These are phyloP conservation scores for Drosophila nasuta DNA, from an alignment of 1,140 invertebrate genomes.

Conservation along the genomic window DNA sequence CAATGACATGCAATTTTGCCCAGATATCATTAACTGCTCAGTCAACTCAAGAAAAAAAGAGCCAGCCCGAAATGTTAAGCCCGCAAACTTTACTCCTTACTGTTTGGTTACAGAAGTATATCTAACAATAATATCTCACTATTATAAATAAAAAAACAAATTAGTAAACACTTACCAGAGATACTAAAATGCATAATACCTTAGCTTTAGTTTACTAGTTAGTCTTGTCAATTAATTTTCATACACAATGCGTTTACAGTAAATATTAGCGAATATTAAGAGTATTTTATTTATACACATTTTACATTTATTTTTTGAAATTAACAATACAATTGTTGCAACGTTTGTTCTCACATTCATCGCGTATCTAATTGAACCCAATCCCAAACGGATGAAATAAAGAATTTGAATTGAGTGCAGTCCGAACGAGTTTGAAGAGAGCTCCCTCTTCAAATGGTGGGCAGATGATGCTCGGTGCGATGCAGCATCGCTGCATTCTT, in stretches of 20 bases:
- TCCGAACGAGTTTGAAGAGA: constrained; percentile 5
- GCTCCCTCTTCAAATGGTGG: constrained; percentile 67
- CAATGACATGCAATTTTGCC: too few relatives aligned
- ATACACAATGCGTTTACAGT: neutral
- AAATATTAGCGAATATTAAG: constrained; percentile 1
- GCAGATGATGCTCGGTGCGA: constrained; percentile 83
- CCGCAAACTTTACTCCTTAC: too few relatives aligned
- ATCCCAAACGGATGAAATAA: constrained; percentile 6
- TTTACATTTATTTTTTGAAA: constrained; percentile 60
- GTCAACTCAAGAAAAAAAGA: too few relatives aligned
- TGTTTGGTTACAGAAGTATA: too few relatives aligned
- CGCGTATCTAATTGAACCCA: constrained; percentile 33
- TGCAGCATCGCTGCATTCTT: constrained; percentile 76
- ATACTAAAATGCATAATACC: too few relatives aligned
- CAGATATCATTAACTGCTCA: too few relatives aligned
- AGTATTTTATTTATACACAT: constrained; percentile 47
- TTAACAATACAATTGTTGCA: constrained; percentile 57
- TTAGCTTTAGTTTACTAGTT: too few relatives aligned
- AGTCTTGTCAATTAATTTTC: too few relatives aligned
- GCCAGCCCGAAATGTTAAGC: too few relatives aligned
- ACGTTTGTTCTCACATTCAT: constrained; percentile 15
- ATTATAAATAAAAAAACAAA: too few relatives aligned
- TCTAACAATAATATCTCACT: too few relatives aligned
- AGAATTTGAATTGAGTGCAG: constrained; percentile 25
- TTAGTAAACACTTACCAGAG: too few relatives aligned